Conservation (phyloP, 2,888 invertebrate genomes). For the Catocala nupta region DNA sequence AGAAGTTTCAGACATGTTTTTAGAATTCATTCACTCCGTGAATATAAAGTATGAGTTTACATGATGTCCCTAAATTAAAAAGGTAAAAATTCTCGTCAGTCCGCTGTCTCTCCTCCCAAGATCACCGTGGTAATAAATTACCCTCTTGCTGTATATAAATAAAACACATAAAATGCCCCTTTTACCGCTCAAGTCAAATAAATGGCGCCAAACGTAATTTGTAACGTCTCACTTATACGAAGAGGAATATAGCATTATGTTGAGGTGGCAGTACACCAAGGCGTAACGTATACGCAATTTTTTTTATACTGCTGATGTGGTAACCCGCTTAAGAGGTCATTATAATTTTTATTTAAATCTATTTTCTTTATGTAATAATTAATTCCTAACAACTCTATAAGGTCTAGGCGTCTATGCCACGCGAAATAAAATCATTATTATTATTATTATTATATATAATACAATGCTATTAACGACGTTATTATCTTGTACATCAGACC, state of each 20-base stretch:
- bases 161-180: constrained; percentile 51
- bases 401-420: too few species aligned
- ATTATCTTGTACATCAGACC: too few species aligned
- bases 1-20: background rate
- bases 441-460: too few species aligned
- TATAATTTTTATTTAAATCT: too few species aligned
- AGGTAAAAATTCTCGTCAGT: constrained; percentile 25
- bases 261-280: constrained; percentile 6
- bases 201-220: constrained; percentile 49
- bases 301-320: too few species aligned
- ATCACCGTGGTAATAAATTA: constrained; percentile 47
- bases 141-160: constrained; percentile 47
- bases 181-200: constrained; percentile 47
- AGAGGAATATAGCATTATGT: constrained; percentile 14
- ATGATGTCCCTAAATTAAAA: constrained; percentile 18
- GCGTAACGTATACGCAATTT: too few species aligned
- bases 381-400: too few species aligned
- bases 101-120: constrained; percentile 20
- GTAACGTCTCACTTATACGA: constrained; percentile 45
- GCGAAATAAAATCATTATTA: too few species aligned
- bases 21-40: constrained; percentile 4
- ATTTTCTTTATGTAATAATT: too few species aligned
- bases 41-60: background rate
- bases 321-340: too few species aligned
- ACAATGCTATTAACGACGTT: too few species aligned